phyloP scores from a whole-genome alignment of 2,888 invertebrate genomes.

The Himalopsyche kuldschensis region DNA sequence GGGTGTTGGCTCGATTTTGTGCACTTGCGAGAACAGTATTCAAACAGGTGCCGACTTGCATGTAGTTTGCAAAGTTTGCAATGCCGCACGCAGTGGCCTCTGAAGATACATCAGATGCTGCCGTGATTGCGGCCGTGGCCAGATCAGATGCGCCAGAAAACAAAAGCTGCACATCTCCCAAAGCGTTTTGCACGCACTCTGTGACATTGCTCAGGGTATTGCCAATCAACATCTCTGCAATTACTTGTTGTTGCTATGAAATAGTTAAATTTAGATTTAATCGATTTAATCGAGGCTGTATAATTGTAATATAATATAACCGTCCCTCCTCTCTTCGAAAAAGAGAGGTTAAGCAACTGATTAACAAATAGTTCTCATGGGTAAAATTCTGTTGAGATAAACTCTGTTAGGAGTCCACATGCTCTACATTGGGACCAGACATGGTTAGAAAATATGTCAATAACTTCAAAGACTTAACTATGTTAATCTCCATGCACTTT shows the following conservation, averaged over 20 bases:
- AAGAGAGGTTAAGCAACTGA: no score
- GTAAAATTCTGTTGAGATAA: no score
- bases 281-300: no score
- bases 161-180: background rate
- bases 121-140: background rate
- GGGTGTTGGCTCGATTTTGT: background rate
- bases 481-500: no score
- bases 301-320: no score
- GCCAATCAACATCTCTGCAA: background rate
- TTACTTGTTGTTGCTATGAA: conserved; percentile 3
- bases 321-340: no score
- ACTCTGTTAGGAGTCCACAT: no score
- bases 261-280: background rate
- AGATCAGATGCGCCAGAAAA: background rate
- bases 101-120: background rate
- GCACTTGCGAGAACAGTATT: background rate
- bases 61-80: conserved; percentile 13
- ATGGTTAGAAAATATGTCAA: no score
- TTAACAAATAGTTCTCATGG: no score
- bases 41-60: conserved; percentile 20
- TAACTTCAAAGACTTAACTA: no score
- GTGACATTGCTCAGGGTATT: background rate
- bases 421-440: no score
- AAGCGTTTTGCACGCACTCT: background rate
- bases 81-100: conserved; percentile 14